Percentiles rank a stretch among this genome's conserved stretches.
These are phyloP conservation scores for Drosophila ambigua DNA, from an alignment of 1,140 invertebrate species.

Conservation along the genomic window DNA sequence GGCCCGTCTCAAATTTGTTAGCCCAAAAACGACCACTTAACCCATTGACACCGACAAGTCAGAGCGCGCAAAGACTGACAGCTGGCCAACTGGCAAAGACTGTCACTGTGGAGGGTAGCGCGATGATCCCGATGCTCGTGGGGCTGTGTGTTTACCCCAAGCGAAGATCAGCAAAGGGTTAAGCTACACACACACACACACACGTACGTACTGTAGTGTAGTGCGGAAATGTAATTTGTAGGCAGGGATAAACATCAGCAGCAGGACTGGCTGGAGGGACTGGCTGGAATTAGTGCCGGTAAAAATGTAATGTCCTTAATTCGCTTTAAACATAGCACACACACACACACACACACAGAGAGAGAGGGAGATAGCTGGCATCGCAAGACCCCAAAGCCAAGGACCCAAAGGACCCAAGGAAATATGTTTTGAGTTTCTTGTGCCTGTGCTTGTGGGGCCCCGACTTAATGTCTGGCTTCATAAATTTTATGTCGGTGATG, in stretches of 20 bases:
- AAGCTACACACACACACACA: not conserved
- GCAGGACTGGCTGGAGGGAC: no score
- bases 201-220: not conserved
- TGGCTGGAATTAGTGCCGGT: constrained; percentile 48
- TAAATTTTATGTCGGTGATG: constrained; percentile 78
- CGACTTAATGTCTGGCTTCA: constrained; percentile 75
- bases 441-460: constrained; percentile 22
- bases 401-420: constrained; percentile 17
- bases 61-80: not conserved
- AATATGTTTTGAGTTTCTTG: constrained; percentile 55
- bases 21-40: constrained; percentile 31
- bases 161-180: constrained; percentile 14
- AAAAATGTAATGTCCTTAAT: constrained; percentile 46
- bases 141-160: not conserved
- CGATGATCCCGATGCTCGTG: constrained; percentile 1
- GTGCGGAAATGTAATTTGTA: constrained; percentile 23
- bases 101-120: not conserved
- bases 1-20: constrained; percentile 34
- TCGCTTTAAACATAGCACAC: constrained; percentile 26
- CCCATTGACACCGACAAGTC: constrained; percentile 27
- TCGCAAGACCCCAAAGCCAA: not conserved
- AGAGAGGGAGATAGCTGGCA: not conserved
- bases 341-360: not conserved
- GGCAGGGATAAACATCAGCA: constrained; percentile 22
- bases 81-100: constrained; percentile 2